These are phyloP conservation scores for Chromis chromis DNA, from an alignment of 2,797 vertebrate genomes.

Conservation along the genomic window DNA sequence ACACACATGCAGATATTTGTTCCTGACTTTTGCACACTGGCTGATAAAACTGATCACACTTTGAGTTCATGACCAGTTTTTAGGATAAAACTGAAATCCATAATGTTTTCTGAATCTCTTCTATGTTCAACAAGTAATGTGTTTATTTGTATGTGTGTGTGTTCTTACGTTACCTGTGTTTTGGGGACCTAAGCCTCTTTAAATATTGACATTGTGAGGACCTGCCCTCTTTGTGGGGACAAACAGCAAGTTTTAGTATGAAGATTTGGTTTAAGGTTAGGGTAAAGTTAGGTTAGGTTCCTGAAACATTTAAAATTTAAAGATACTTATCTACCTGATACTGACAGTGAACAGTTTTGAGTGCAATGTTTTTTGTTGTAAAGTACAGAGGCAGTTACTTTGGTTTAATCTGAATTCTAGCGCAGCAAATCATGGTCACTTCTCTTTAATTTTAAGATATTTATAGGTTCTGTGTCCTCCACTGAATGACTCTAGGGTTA, in stretches of 20 bases:
- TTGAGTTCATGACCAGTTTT: background rate
- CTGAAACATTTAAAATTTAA: background rate
- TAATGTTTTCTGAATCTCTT: background rate
- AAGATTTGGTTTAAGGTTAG: background rate
- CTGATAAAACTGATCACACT: slow-evolving; percentile 1
- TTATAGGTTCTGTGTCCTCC: no score
- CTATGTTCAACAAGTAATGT: background rate
- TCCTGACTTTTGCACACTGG: background rate
- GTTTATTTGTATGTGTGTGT: background rate
- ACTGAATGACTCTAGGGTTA: no score
- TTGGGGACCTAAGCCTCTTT: background rate
- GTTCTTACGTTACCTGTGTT: background rate
- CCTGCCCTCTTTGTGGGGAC: background rate
- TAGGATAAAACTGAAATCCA: background rate
- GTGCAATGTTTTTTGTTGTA: no score
- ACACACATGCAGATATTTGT: background rate
- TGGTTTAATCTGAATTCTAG: no score
- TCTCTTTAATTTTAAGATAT: no score
- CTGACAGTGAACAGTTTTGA: background rate
- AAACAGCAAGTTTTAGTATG: background rate
- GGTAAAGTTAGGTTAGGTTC: no score
- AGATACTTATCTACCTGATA: background rate
- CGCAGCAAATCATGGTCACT: no score
- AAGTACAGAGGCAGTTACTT: no score
- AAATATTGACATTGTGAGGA: background rate